Percentiles rank a stretch among this genome's conserved stretches.
Evolutionary conservation across 2,888 invertebrate genomes (phyloP).

Genomic region (Exephanes ischioxanthus): DNA sequence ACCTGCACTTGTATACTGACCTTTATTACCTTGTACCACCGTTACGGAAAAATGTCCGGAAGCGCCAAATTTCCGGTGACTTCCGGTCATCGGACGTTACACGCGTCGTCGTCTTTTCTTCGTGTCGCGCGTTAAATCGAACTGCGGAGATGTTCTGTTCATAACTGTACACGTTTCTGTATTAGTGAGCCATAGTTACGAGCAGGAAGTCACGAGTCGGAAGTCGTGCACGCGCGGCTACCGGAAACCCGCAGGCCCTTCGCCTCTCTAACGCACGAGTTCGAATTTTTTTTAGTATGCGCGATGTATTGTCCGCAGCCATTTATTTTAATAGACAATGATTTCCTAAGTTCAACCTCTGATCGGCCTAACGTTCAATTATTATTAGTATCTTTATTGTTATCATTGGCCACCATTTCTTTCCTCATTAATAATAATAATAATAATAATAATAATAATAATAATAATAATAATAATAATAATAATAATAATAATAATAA

Average conservation of each 20-base stretch:
- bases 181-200: slow-evolving; percentile 45
- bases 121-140: neutral
- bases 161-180: neutral
- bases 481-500: too few species aligned
- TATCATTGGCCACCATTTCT: neutral
- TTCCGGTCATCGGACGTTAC: slow-evolving; percentile 35
- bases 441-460: too few species aligned
- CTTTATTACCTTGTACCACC: neutral
- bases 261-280: slow-evolving; percentile 30
- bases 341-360: slow-evolving; percentile 9
- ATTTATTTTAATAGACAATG: slow-evolving; percentile 26
- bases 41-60: slow-evolving; percentile 1
- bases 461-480: too few species aligned
- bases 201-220: slow-evolving; percentile 73
- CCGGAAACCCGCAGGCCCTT: slow-evolving; percentile 63
- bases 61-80: slow-evolving; percentile 32
- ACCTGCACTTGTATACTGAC: too few species aligned
- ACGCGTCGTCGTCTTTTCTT: neutral
- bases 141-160: neutral
- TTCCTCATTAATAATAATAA: neutral
- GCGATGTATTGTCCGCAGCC: neutral
- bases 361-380: neutral
- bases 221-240: slow-evolving; percentile 63
- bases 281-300: slow-evolving; percentile 38
- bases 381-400: neutral